Evolutionary conservation across 2,888 invertebrate genomes (phyloP), one percentile per base, ranked within the genome.

Genomic region (Caradrina kadenii): DNA sequence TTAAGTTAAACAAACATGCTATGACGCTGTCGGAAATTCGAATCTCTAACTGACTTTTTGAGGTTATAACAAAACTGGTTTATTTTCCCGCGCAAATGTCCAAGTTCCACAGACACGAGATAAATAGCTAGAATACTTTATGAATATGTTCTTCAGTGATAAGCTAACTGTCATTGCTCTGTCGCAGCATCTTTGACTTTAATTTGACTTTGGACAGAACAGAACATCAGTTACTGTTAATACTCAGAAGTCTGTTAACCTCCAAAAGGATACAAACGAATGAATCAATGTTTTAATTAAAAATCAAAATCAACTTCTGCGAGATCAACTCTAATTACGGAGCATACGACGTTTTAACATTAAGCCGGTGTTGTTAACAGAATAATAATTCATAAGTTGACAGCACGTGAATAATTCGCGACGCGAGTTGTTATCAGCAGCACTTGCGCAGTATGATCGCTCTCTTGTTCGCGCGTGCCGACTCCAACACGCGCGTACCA

Each of bases 391-490:
- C 92, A 93, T 92, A 93, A 92, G 92, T 93, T 93, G 93, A 93
- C 94, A 93, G 92, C 93, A 92, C 89, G 93, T 92, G 92, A 93
- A 93, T 94, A 91, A 93, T 94, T 93, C 89, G 93, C 92, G 89
- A 90, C 87, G 86, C 90, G 87, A 80, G 91, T 89, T 93, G 92
- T 93, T 93, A 93, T 93, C 92, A 90, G 87, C 85, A 85, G 92
- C 92, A 91, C 94, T 92, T 94, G 94, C 93, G 93, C 92, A 90
- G 90, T 92, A 89, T 88, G 88, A 87, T 87, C 89, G 89, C 82
- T 88, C 89, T 86, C 85, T 87, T 88, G 90, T 89, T 88, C 92
- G 93, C 90, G 91, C 92, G 92, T 93, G 93, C 93, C 93, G 90
- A 82, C 86, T 89, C 84, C 78, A 81, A 82, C 85, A 76, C 78